phyloP scores from a whole-genome alignment of 1,140 invertebrate genomes.

The Cyphomyrmex costatus region DNA sequence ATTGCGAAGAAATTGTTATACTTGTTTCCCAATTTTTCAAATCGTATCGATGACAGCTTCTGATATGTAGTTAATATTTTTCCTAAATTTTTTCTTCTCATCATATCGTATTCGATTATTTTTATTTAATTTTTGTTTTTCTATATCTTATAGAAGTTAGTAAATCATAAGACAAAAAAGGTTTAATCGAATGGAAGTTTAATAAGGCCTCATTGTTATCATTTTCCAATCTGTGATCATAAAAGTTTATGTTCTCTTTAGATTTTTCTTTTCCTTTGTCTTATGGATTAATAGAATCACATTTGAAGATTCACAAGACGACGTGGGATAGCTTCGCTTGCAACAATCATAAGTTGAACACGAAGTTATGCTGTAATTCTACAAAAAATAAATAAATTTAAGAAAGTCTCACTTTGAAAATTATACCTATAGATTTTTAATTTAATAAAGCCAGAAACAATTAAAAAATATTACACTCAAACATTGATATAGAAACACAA shows the following conservation, averaged over 20 bases:
- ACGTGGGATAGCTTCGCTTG: neutral
- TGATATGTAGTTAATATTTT: neutral
- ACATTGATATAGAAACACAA: neutral
- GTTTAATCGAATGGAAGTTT: neutral
- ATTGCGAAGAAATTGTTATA: neutral
- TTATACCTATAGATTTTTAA: neutral
- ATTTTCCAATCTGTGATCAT: neutral
- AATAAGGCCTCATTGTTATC: neutral
- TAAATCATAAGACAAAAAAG: slow-evolving; percentile 17
- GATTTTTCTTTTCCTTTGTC: slow-evolving; percentile 2
- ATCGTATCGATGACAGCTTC: neutral
- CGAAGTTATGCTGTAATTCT: slow-evolving; percentile 21
- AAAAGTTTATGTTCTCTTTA: neutral
- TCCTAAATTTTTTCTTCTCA: neutral
- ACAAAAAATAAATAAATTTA: neutral
- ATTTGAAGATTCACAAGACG: slow-evolving; percentile 12
- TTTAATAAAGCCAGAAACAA: neutral
- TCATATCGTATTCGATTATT: neutral
- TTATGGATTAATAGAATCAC: neutral
- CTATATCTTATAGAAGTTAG: neutral
- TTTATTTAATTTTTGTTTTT: neutral
- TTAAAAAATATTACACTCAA: neutral
- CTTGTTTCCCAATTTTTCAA: neutral
- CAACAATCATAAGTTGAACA: slow-evolving; percentile 17
- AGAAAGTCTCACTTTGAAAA: neutral